A percentile compares a stretch with the other conserved stretches of the same genome.
Evolutionary conservation across 2,888 invertebrate species (phyloP).

Genomic region (Holacanthella duospinosa): DNA sequence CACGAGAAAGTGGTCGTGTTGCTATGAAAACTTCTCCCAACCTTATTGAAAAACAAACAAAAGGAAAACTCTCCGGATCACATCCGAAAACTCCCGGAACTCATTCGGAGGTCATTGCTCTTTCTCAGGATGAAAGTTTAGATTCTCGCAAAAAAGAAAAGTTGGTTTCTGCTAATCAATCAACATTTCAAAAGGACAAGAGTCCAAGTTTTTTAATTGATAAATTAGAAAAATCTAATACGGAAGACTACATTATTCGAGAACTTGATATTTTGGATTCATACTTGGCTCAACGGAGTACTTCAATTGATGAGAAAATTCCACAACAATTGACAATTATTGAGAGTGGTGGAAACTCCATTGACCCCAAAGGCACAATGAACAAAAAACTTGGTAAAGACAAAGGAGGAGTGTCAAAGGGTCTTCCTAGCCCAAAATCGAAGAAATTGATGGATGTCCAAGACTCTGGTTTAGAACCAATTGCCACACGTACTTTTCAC

Average conservation of each 20-base stretch:
- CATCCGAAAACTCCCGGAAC: neutral
- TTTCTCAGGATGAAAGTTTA: neutral
- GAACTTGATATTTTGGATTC: slow-evolving; percentile 36
- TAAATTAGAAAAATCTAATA: no score
- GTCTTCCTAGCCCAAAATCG: neutral
- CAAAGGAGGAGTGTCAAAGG: neutral
- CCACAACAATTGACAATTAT: no score
- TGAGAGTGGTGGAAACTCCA: no score
- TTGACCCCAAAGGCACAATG: neutral
- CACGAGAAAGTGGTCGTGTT: neutral
- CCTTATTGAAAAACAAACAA: neutral
- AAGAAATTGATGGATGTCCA: slow-evolving; percentile 23
- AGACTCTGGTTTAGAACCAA: slow-evolving; percentile 30
- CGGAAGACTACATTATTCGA: slow-evolving; percentile 35
- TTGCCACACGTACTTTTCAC: slow-evolving; percentile 25
- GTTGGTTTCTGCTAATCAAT: neutral
- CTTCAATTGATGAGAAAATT: slow-evolving; percentile 35
- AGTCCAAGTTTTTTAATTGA: no score
- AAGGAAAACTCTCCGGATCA: no score
- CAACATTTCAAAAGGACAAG: neutral
- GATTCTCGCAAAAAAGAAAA: neutral
- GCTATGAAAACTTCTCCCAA: neutral
- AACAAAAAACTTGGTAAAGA: neutral
- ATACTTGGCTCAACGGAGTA: slow-evolving; percentile 33
- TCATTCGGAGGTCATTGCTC: no score